Conservation (phyloP, 2,888 invertebrate genomes). For the Rhodophaea formosa region DNA sequence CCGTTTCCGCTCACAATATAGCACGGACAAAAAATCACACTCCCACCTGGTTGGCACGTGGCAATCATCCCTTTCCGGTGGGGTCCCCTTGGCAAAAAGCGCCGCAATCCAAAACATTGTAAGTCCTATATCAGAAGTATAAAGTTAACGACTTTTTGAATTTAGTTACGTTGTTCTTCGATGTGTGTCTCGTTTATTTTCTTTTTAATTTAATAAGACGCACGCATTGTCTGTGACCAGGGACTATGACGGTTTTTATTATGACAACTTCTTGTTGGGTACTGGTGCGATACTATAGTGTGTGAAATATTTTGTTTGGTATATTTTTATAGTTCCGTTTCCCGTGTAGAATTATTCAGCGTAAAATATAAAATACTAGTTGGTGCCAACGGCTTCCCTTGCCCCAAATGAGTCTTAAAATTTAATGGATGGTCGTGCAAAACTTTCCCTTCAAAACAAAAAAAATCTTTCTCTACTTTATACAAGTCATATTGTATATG, state of each 20-base stretch:
- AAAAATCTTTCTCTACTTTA: too few relatives aligned
- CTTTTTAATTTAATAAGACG: slow-evolving; percentile 75
- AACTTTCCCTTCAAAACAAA: too few relatives aligned
- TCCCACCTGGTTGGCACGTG: slow-evolving; percentile 66
- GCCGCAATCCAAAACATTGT: slow-evolving; percentile 34
- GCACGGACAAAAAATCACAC: slow-evolving; percentile 48
- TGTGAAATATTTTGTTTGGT: slow-evolving; percentile 11
- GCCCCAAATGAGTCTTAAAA: too few relatives aligned
- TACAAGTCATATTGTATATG: too few relatives aligned
- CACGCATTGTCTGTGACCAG: slow-evolving; percentile 64
- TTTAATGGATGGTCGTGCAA: too few relatives aligned
- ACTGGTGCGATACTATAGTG: slow-evolving; percentile 12
- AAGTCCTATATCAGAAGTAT: slow-evolving; percentile 23
- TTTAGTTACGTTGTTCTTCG: slow-evolving; percentile 23
- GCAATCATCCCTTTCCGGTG: slow-evolving; percentile 57
- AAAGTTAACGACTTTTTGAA: not conserved
- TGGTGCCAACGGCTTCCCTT: too few relatives aligned
- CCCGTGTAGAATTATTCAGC: not conserved
- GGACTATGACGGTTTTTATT: slow-evolving; percentile 55
- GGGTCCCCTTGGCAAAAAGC: slow-evolving; percentile 45
- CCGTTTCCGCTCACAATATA: slow-evolving; percentile 44
- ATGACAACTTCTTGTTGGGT: slow-evolving; percentile 12
- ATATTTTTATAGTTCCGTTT: slow-evolving; percentile 13
- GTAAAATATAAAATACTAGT: not conserved
- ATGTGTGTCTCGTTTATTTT: slow-evolving; percentile 60